Evolutionary conservation across 2,888 invertebrate genomes (phyloP), one percentile per base, ranked within the genome.

Genomic region (Malthinus seriepunctatus): DNA sequence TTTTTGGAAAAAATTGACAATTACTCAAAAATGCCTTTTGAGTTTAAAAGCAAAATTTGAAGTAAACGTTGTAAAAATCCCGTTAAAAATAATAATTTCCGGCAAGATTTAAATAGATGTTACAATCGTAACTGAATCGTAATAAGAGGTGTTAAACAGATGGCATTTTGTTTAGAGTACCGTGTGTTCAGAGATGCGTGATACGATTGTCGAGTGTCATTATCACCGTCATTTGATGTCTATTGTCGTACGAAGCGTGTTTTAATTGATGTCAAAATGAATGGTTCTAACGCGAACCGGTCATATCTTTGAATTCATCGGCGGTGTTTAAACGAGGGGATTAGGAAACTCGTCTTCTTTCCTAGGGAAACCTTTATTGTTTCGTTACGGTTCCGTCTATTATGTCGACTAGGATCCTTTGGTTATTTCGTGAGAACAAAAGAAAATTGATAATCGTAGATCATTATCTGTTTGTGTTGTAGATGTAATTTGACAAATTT

Each of bases 231-330:
- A 66, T 73, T 72, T 68, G 69, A 71, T 71, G 69, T 63, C 70
- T 67, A 69, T 73, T 73, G 70, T 72, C 70, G 67, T 69, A 62
- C 67, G 63, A 62, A 68, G 67, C 61, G 67, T 65, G 66, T 69
- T 70, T 69, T 71, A 72, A 72, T 72, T 72, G 71, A 69, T 67
- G 69, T 69, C 63, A 62, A 68, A 71, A 68, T 68, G 66, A 65
- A 64, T 65, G 67, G 63, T 63, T 63, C 56, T 51, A 54, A 44
- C 55, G 56, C 57, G 63, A 52, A 53, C 53, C 34, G 44, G 46
- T 53, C 55, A 58, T 67, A 65, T 66, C 66, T 63, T 45, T 63
- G 64, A 63, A 54, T 54, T 46, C 44, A 37, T 65, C 65, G 67
- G 67, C 65, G 57, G 62, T 65, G 64, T 63, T n/a, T 66, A 66